A percentile compares a stretch with the other conserved stretches of the same genome.
phyloP scores from a whole-genome alignment of 1,140 invertebrate species.

The Ridgeia piscesae region DNA sequence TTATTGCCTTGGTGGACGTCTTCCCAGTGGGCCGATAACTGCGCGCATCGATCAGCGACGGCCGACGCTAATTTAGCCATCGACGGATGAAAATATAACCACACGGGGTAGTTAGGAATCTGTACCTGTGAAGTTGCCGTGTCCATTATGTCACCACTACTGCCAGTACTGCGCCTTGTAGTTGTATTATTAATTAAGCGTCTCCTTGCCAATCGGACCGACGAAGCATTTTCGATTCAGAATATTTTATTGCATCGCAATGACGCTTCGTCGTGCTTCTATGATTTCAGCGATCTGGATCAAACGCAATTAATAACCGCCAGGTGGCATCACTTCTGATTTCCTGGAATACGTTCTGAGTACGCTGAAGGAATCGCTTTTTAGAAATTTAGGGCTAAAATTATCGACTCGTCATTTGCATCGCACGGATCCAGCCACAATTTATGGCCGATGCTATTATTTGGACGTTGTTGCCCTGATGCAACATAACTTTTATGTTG shows the following conservation, averaged over 20 bases:
- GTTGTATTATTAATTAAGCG: background rate
- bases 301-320: background rate
- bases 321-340: background rate
- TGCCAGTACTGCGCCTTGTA: background rate
- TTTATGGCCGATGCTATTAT: too few species aligned
- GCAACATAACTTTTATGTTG: too few species aligned
- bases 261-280: background rate
- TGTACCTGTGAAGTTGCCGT: background rate
- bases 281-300: background rate
- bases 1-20: background rate
- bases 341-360: background rate
- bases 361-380: too few species aligned
- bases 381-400: too few species aligned
- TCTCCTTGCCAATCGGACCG: background rate
- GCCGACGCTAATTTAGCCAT: conserved; percentile 18
- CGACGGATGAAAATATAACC: conserved; percentile 25
- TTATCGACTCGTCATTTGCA: too few species aligned
- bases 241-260: background rate
- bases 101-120: conserved; percentile 14
- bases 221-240: background rate
- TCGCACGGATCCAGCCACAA: too few species aligned
- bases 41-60: background rate
- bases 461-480: too few species aligned
- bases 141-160: background rate
- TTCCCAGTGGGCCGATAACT: background rate